Evolutionary conservation across 2,888 invertebrate genomes (phyloP).

Genomic region (Temnothorax unifasciatus): DNA sequence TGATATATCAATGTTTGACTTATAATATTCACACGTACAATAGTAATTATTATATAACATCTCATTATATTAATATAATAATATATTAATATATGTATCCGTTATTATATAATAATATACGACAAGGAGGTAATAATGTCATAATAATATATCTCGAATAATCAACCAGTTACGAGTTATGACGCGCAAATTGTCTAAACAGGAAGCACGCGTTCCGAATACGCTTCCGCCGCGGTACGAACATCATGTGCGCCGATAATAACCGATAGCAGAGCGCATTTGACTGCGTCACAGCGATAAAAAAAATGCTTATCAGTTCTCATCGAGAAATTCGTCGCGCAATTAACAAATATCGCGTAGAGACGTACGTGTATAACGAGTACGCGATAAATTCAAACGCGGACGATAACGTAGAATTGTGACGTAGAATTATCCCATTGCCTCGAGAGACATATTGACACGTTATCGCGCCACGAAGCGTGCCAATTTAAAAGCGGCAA

Average conservation of each 20-base stretch:
- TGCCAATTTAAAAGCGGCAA: background rate
- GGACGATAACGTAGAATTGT: background rate
- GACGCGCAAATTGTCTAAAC: background rate
- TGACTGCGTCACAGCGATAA: background rate
- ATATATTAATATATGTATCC: no score
- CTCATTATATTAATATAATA: no score
- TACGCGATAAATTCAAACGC: background rate
- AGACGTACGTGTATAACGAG: background rate
- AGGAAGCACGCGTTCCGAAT: background rate
- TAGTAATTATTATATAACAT: background rate
- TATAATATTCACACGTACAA: background rate
- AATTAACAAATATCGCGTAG: background rate
- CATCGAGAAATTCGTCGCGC: background rate
- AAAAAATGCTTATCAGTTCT: background rate
- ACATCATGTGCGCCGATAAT: background rate
- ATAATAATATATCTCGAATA: background rate
- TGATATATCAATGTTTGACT: background rate
- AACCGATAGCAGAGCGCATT: background rate
- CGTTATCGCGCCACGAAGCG: background rate
- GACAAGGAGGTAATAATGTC: background rate
- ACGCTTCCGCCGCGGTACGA: background rate
- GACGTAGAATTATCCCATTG: background rate
- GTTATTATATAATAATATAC: no score
- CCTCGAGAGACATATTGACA: background rate
- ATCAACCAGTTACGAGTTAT: background rate